Conservation (phyloP, 2,888 invertebrate genomes). For the Phania funesta region DNA sequence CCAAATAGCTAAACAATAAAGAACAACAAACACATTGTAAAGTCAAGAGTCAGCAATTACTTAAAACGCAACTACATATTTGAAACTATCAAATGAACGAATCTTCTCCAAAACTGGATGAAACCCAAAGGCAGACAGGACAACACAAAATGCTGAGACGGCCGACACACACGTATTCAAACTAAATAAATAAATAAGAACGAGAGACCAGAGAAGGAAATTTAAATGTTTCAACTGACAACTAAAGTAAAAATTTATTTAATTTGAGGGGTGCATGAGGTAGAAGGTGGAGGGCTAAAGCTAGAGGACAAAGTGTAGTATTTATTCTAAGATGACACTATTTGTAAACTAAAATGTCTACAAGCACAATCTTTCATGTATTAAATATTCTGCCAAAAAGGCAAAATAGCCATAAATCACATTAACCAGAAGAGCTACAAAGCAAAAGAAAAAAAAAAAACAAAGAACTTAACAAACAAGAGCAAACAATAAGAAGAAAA, state of each 20-base stretch:
- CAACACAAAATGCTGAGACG: conserved; percentile 38
- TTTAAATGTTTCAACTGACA: conserved; percentile 44
- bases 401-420: conserved; percentile 64
- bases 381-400: conserved; percentile 61
- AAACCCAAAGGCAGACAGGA: neutral
- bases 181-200: neutral
- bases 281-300: neutral
- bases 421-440: conserved; percentile 23
- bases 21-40: conserved; percentile 31
- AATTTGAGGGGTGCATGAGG: conserved; percentile 7
- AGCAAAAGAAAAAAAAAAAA: neutral
- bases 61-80: conserved; percentile 57
- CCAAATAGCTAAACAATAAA: conserved; percentile 18
- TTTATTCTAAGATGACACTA: conserved; percentile 52
- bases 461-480: too few relatives aligned
- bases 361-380: conserved; percentile 36
- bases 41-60: conserved; percentile 67
- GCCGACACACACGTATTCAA: conserved; percentile 21
- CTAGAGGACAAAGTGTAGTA: neutral
- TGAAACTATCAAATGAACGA: conserved; percentile 46
- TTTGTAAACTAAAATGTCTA: conserved; percentile 52
- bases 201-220: neutral
- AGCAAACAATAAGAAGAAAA: conserved; percentile 36
- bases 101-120: conserved; percentile 19
- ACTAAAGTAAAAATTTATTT: neutral